Base-by-base conservation (phyloP, 2,113 vertebrate genomes). In the Tachuris rubrigastra region DNA sequence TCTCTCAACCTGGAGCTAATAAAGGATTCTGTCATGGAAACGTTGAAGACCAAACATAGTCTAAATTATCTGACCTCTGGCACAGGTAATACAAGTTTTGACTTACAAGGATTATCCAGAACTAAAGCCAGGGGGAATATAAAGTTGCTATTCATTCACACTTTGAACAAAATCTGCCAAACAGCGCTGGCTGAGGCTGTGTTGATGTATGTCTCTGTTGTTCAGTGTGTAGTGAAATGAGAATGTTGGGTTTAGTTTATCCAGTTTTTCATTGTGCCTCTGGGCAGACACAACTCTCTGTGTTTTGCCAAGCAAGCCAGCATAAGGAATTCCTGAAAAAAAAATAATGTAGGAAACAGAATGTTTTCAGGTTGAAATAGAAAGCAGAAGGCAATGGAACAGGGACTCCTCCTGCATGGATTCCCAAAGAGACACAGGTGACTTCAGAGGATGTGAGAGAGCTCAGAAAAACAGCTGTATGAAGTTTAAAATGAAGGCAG, bases 21-120 rank as follows among this genome's bases (percentile, higher is more conserved):
- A 95, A 96, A 89, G 74, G 76, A 41, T 72, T 83, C 80, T 93
- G 90, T 97, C 96, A 96, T 95, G 95, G 93, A 93, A 97, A 96
- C 49, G 0, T 68, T 81, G 49, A 94, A 94, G 88, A 90, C 93
- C 90, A 94, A 96, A 94, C 83, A 86, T 44, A 4, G 4, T 63
- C 65, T 78, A 56, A 92, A 90, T 90, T 80, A 53, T 71, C 89
- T 95, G 96, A 91, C 93, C 96, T 89, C 92, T 96, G 88, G 92
- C 86, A 87, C 69, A 96, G 88, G 95, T 94, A 96, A 87, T 87
- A 14, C 65, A 75, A 71, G 90, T 87, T 96, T 88, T 85, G 69
- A 94, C 76, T 93, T 72, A 62, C 44, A 68, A 18, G 66, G 93
- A 92, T 95, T 93, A 96, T 79, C 80, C 90, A 78, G 52, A 59